Base-by-base conservation (phyloP, 2,888 invertebrate species). In the Caenorhabditis angaria region DNA sequence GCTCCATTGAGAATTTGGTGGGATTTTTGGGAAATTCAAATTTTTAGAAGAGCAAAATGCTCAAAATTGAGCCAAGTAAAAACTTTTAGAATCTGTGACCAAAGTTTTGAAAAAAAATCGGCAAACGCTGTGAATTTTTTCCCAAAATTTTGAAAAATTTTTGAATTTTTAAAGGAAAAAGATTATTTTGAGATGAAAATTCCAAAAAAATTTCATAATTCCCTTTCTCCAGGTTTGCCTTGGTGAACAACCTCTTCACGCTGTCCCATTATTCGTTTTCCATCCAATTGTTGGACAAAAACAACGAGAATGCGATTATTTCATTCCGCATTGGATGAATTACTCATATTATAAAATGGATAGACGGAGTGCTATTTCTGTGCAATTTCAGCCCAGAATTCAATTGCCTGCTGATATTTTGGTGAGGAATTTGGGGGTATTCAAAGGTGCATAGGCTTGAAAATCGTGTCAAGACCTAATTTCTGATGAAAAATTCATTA, bases 171-270 rank as follows among this genome's bases (percentile, higher is more conserved):
- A n/a, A n/a, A n/a, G n/a, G n/a, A n/a, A n/a, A n/a, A n/a, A n/a
- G n/a, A n/a, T n/a, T 48, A 14, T 48, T 14, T 48, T 5, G 20
- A 48, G 5, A 22, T 35, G 22, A 59, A 22, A 63, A 35, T 25
- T 28, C 8, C 22, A 20, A n/a, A n/a, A 32, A 20, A 28, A 18
- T 20, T 65, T 32, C 27, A 24, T 3, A 54, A n/a, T 14, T 29
- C 27, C n/a, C 5, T 6, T 18, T 10, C 51, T 60, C 41, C 32
- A 78, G 76, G 76, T 84, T 18, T 86, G 86, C 32, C 75, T 86
- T 8, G 99, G 99, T 2, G 97, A 99, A 88, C 97, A 99, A 88
- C 99, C 99, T 0, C 89, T 99, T 60, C 97, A 99, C 89, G 97
- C 97, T 3, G 97, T 99, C 0, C 99, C 99, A 0, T 89, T 99